phyloP scores from a whole-genome alignment of 2,888 invertebrate species.

The Punctoribates punctum region DNA sequence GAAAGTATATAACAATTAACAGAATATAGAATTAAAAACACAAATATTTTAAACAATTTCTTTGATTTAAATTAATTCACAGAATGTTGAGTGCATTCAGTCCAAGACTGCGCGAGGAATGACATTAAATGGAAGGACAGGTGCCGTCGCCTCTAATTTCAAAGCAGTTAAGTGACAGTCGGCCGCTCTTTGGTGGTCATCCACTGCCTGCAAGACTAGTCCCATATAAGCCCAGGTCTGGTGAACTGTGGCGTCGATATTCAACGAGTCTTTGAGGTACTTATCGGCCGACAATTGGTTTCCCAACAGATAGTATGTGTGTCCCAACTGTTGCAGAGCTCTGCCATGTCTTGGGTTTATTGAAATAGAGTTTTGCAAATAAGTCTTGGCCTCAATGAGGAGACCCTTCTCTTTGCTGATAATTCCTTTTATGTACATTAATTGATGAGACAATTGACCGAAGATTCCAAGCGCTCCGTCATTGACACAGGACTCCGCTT shows the following conservation, averaged over 20 bases:
- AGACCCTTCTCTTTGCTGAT: conserved; percentile 77
- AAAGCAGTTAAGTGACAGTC: conserved; percentile 88
- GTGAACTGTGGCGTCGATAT: conserved; percentile 70
- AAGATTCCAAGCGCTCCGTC: conserved; percentile 79
- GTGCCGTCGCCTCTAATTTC: conserved; percentile 77
- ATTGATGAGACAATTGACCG: conserved; percentile 80
- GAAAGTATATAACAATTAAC: too few relatives aligned
- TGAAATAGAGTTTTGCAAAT: conserved; percentile 88
- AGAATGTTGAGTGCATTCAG: conserved; percentile 5
- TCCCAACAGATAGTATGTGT: conserved; percentile 73
- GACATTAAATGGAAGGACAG: conserved; percentile 77
- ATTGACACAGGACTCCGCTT: conserved; percentile 81
- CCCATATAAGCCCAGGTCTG: conserved; percentile 82
- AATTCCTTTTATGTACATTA: conserved; percentile 82
- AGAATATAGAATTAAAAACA: too few relatives aligned
- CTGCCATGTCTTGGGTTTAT: conserved; percentile 90
- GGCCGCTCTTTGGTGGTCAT: conserved; percentile 78
- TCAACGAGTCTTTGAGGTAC: conserved; percentile 63
- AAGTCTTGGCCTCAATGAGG: conserved; percentile 81
- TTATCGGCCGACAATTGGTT: conserved; percentile 91
- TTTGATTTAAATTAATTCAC: too few relatives aligned
- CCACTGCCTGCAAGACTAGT: conserved; percentile 76
- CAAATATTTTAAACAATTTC: too few relatives aligned
- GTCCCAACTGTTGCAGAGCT: conserved; percentile 71
- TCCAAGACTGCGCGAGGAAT: conserved; percentile 62